Evolutionary conservation across 2,888 invertebrate species (phyloP).

Genomic region (Rapana venosa): DNA sequence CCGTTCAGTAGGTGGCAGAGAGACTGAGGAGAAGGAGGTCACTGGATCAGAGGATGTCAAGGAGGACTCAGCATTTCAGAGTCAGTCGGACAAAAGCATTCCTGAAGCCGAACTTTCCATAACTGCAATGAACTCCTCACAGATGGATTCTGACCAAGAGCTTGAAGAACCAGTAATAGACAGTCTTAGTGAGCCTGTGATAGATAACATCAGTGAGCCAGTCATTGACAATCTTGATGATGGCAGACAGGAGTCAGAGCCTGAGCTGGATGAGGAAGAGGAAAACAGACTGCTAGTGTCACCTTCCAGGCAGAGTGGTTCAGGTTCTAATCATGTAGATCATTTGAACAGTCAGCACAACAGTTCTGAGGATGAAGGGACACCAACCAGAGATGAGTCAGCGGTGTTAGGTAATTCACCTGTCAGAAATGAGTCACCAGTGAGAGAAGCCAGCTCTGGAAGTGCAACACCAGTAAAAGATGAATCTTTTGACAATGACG

Average conservation of each 20-base stretch:
- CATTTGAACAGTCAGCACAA: neutral
- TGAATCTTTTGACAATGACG: constrained; percentile 11
- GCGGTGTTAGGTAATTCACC: neutral
- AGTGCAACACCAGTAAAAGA: neutral
- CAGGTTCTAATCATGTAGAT: neutral
- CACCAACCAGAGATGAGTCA: neutral
- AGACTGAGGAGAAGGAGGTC: constrained; percentile 27
- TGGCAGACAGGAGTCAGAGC: constrained; percentile 6
- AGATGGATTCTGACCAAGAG: constrained; percentile 31
- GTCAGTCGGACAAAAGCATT: neutral
- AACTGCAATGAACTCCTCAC: constrained; percentile 15
- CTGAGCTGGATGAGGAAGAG: constrained; percentile 31
- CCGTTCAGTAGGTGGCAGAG: constrained; percentile 32
- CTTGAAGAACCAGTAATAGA: constrained; percentile 20
- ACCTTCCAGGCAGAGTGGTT: constrained; percentile 22
- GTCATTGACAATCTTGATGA: constrained; percentile 10
- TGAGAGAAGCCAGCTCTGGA: neutral
- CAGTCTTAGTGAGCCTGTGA: constrained; percentile 25
- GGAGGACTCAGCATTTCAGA: neutral
- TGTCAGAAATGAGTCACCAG: neutral
- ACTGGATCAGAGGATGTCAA: constrained; percentile 21
- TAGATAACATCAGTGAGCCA: constrained; percentile 12
- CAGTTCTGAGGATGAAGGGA: neutral
- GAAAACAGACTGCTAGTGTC: constrained; percentile 33
- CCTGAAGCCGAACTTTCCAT: constrained; percentile 28